Evolutionary conservation across 2,113 vertebrate species (phyloP), one percentile per base, ranked within the genome.

Genomic region (Cyanoliseus patagonus): DNA sequence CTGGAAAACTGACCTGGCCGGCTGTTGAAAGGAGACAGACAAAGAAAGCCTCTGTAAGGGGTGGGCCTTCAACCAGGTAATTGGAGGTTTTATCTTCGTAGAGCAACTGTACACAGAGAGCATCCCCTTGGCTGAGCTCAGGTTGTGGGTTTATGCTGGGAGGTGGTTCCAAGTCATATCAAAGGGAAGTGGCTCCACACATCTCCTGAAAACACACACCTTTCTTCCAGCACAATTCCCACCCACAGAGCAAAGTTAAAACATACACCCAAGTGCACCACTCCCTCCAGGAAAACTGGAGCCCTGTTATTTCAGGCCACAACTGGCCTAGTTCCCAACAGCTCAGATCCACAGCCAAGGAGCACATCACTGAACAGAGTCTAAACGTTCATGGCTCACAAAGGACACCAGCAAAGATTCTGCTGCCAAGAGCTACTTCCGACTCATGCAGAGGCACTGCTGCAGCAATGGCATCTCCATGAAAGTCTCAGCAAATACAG

Each of bases 1-100:
- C 97, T 91, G n/a, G 96, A 96, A 42, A 97, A 97, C 59, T 98
- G 97, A 41, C 91, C 95, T 6, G 97, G 96, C 84, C 98, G 98
- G 75, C 98, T 99, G 97, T 10, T 30, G 31, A 23, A 30, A 85
- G 49, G 46, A 97, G 74, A 89, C 37, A 82, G 70, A 94, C 35
- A 93, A 33, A 88, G 75, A 86, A 62, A 88, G 7, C 17, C 53
- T 68, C 78, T 23, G 35, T 96, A 22, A 96, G 83, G 86, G 46
- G 42, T 76, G 74, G 86, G 31, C 64, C 42, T 61, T 90, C 52
- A 42, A 49, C 59, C 79, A 86, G 67, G 2, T 53, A 37, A 87
- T 22, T 63, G 81, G 47, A 92, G 66, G 76, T 68, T 67, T 85
- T 87, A 89, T 55, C 91, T 95, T 76, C 4, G 1, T 7, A 41